These are phyloP conservation scores for Melozone crissalis DNA, from an alignment of 2,113 vertebrate species.

Conservation along the genomic window DNA sequence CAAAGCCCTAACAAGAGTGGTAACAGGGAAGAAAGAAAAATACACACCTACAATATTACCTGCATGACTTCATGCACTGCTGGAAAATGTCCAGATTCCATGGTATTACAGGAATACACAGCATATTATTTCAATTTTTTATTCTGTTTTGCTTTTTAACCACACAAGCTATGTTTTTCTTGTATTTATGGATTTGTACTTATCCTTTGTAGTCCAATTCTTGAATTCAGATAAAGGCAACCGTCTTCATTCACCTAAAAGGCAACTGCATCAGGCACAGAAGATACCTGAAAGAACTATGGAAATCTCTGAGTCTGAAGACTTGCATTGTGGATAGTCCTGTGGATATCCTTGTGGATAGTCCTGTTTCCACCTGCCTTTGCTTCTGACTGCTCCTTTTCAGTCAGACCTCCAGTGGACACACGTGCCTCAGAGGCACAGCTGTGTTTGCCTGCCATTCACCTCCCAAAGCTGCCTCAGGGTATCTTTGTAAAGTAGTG, in stretches of 20 bases:
- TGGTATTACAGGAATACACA: not conserved
- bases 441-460: not conserved
- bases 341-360: not conserved
- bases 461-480: not conserved
- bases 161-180: fast-evolving
- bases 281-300: not conserved
- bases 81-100: not conserved
- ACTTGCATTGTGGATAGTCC: not conserved
- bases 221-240: not conserved
- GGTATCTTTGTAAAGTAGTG: not conserved
- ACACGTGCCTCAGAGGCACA: not conserved
- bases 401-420: not conserved
- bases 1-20: not conserved
- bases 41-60: not conserved
- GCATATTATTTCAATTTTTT: not conserved
- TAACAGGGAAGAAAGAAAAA: not conserved
- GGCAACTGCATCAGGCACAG: not conserved
- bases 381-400: not conserved
- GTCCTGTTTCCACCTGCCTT: not conserved
- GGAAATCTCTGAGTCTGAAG: not conserved
- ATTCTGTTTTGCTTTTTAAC: fast-evolving
- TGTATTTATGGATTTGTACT: not conserved
- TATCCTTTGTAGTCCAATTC: not conserved
- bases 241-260: fast-evolving
- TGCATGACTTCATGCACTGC: not conserved